phyloP scores from a whole-genome alignment of 2,888 invertebrate species.

The Philereme transversata region DNA sequence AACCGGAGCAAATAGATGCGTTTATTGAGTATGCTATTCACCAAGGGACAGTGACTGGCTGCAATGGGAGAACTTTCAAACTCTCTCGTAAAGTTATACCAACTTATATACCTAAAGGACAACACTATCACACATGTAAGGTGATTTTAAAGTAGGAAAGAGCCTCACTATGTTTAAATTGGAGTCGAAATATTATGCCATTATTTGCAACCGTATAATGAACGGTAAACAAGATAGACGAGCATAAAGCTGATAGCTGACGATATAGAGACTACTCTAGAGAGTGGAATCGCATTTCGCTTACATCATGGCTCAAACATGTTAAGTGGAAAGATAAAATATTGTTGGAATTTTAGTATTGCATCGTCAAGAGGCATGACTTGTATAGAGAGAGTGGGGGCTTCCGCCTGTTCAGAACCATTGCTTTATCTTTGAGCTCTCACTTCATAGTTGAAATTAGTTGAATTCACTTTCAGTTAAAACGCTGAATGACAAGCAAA shows the following conservation, averaged over 20 bases:
- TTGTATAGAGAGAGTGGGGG: conserved; percentile 6
- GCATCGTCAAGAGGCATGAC: conserved; percentile 9
- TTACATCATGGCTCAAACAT: conserved; percentile 12
- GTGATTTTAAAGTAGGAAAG: neutral
- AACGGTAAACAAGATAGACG: conserved; percentile 8
- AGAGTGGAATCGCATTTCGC: conserved; percentile 17
- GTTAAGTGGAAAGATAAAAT: conserved; percentile 15
- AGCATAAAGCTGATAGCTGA: conserved; percentile 7
- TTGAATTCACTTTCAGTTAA: neutral
- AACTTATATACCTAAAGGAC: neutral
- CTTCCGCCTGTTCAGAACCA: conserved; percentile 5
- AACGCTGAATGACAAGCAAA: no score
- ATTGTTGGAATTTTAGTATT: conserved; percentile 11
- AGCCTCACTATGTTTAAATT: conserved; percentile 1
- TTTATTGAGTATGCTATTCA: conserved; percentile 16
- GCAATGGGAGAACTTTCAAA: conserved; percentile 8
- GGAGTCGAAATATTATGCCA: conserved; percentile 7
- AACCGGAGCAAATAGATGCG: conserved; percentile 20
- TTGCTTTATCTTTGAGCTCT: conserved; percentile 1
- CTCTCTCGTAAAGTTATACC: conserved; percentile 3
- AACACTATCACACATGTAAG: neutral
- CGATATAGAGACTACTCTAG: conserved; percentile 14
- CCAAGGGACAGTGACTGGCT: neutral
- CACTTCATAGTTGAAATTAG: no score
- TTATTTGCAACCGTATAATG: conserved; percentile 16